phyloP scores from a whole-genome alignment of 2,797 vertebrate species.

The Lateolabrax maculatus region DNA sequence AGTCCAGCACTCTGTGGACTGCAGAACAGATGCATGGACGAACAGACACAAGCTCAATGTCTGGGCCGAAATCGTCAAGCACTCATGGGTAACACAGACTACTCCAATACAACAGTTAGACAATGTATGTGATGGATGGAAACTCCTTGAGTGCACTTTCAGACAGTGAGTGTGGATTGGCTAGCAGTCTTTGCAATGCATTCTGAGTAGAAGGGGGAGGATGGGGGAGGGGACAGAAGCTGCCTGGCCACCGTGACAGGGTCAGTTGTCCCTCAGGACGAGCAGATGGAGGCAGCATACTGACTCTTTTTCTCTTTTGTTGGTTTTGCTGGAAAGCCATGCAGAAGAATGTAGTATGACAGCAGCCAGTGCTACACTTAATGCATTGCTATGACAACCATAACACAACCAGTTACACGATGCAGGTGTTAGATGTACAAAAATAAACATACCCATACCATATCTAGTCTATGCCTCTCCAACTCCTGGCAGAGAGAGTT shows the following conservation, averaged over 20 bases:
- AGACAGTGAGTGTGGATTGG: slow-evolving; percentile 83
- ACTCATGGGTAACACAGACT: slow-evolving; percentile 82
- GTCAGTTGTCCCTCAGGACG: slow-evolving; percentile 86
- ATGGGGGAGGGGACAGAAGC: slow-evolving; percentile 77
- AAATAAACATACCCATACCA: slow-evolving; percentile 99
- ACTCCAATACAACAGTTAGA: slow-evolving; percentile 83
- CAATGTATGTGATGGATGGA: slow-evolving; percentile 84
- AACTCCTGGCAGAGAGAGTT: slow-evolving; percentile 99
- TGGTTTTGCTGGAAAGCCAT: slow-evolving; percentile 99
- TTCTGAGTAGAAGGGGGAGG: slow-evolving; percentile 77
- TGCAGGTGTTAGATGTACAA: slow-evolving; percentile 99
- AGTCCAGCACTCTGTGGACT: slow-evolving; percentile 79
- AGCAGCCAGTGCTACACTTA: slow-evolving; percentile 99
- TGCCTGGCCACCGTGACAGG: slow-evolving; percentile 83
- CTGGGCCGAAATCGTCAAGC: slow-evolving; percentile 76
- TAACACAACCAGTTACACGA: slow-evolving; percentile 99
- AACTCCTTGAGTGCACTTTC: slow-evolving; percentile 81
- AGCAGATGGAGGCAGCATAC: slow-evolving; percentile 98
- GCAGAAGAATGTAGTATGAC: slow-evolving; percentile 99
- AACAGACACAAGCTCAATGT: slow-evolving; percentile 79
- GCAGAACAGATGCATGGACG: slow-evolving; percentile 80
- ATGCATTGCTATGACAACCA: slow-evolving; percentile 99
- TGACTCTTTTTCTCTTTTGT: slow-evolving; percentile 84
- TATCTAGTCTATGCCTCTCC: slow-evolving; percentile 99
- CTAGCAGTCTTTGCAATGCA: slow-evolving; percentile 84